Conservation (phyloP, 1,140 invertebrate genomes). For the Papilio machaon region DNA sequence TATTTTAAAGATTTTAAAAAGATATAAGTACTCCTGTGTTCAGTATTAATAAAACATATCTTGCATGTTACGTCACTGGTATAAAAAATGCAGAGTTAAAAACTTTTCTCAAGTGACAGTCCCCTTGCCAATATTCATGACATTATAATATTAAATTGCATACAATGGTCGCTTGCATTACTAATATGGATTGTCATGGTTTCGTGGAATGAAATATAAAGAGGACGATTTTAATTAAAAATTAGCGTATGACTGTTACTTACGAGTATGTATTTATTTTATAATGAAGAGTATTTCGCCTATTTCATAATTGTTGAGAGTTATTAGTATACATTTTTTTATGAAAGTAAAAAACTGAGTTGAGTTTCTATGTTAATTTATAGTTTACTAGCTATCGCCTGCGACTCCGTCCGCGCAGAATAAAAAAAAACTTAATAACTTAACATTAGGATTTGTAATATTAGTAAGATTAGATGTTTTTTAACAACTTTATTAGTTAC, state of each 20-base stretch:
- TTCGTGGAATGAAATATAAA: constrained; percentile 7
- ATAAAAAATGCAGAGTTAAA: constrained; percentile 7
- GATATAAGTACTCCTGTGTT: too few relatives aligned
- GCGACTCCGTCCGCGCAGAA: too few relatives aligned
- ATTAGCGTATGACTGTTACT: neutral
- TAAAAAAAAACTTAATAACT: too few relatives aligned
- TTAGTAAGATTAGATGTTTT: too few relatives aligned
- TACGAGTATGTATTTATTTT: neutral
- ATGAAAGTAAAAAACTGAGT: too few relatives aligned
- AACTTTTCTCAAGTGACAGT: neutral
- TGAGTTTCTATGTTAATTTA: too few relatives aligned
- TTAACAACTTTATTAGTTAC: too few relatives aligned
- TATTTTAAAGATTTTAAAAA: too few relatives aligned
- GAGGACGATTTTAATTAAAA: neutral
- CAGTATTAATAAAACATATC: neutral
- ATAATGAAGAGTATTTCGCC: neutral
- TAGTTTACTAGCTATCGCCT: too few relatives aligned
- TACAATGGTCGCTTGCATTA: constrained; percentile 6
- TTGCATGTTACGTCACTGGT: neutral
- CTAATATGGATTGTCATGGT: constrained; percentile 11
- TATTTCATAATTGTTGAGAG: too few relatives aligned
- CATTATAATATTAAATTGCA: constrained; percentile 20
- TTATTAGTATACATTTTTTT: too few relatives aligned
- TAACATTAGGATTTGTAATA: too few relatives aligned
- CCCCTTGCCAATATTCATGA: constrained; percentile 5